Percentiles rank a stretch among this genome's conserved stretches.
phyloP scores from a whole-genome alignment of 2,113 vertebrate genomes.

The Lophius piscatorius region DNA sequence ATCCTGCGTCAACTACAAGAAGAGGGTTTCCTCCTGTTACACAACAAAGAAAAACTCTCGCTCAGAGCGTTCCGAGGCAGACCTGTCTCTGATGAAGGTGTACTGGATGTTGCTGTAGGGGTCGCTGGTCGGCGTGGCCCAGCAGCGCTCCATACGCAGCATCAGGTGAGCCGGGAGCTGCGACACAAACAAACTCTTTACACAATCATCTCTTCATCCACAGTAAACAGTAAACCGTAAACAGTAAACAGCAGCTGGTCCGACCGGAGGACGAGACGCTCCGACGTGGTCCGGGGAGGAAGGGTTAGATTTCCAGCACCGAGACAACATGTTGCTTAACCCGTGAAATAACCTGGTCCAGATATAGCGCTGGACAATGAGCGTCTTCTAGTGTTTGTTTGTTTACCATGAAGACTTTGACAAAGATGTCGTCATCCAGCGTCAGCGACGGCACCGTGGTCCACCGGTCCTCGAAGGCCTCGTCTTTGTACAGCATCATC shows the following conservation, averaged over 20 bases:
- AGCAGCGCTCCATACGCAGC: constrained; percentile 79
- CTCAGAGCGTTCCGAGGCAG: constrained; percentile 5
- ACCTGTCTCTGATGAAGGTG: constrained; percentile 82
- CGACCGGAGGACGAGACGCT: constrained; percentile 28
- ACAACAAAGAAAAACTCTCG: background rate
- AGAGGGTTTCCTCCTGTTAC: background rate
- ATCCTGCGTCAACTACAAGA: background rate
- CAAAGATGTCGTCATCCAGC: constrained; percentile 81
- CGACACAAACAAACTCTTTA: constrained; percentile 20
- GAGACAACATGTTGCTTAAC: constrained; percentile 52
- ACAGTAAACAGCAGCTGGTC: constrained; percentile 62
- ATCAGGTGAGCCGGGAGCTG: constrained; percentile 78
- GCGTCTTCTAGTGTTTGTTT: constrained; percentile 2
- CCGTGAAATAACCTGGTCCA: constrained; percentile 18
- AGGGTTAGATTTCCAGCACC: constrained; percentile 40
- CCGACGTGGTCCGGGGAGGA: constrained; percentile 22
- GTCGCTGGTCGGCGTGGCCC: constrained; percentile 79
- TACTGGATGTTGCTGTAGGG: constrained; percentile 81
- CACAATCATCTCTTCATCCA: constrained; percentile 2
- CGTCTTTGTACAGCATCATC: constrained; percentile 80
- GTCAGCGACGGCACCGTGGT: constrained; percentile 77
- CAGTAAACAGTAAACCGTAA: constrained; percentile 23
- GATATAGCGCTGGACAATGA: constrained; percentile 43
- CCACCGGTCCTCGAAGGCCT: constrained; percentile 77
- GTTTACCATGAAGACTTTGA: constrained; percentile 81